Conservation (phyloP, 2,888 invertebrate species). For the Sesamia inferens region DNA sequence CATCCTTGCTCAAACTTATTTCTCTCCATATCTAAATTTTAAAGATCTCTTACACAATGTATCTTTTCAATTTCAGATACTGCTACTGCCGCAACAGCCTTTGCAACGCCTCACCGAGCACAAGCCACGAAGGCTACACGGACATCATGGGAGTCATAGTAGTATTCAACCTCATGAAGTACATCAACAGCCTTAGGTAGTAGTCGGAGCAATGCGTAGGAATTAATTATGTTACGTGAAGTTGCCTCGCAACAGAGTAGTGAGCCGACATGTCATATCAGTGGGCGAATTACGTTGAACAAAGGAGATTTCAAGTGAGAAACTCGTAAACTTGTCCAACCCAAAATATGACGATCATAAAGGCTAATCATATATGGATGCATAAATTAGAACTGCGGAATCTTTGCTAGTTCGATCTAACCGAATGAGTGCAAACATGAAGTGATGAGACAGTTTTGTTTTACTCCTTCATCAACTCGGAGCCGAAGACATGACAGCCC, state of each 20-base stretch:
- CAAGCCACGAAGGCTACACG: slow-evolving; percentile 87
- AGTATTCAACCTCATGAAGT: slow-evolving; percentile 91
- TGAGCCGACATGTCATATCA: slow-evolving; percentile 27
- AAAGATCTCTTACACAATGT: neutral
- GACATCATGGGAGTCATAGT: slow-evolving; percentile 91
- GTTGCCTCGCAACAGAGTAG: slow-evolving; percentile 56
- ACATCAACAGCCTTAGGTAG: slow-evolving; percentile 89
- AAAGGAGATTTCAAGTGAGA: slow-evolving; percentile 27
- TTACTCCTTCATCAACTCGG: neutral
- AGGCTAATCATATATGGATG: neutral
- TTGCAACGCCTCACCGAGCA: slow-evolving; percentile 91
- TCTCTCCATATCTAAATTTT: neutral
- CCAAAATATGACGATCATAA: neutral
- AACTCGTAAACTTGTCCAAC: neutral
- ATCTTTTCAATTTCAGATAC: slow-evolving; percentile 82
- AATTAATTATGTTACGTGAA: slow-evolving; percentile 50
- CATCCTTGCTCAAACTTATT: neutral
- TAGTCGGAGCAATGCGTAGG: slow-evolving; percentile 47
- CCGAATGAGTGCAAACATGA: neutral
- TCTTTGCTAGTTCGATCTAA: neutral
- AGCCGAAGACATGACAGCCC: neutral
- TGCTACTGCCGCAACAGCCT: slow-evolving; percentile 94
- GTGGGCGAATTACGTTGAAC: neutral
- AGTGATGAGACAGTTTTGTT: neutral
- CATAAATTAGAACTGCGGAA: neutral